Base-by-base conservation (phyloP, 2,888 invertebrate species). In the Automeris io region DNA sequence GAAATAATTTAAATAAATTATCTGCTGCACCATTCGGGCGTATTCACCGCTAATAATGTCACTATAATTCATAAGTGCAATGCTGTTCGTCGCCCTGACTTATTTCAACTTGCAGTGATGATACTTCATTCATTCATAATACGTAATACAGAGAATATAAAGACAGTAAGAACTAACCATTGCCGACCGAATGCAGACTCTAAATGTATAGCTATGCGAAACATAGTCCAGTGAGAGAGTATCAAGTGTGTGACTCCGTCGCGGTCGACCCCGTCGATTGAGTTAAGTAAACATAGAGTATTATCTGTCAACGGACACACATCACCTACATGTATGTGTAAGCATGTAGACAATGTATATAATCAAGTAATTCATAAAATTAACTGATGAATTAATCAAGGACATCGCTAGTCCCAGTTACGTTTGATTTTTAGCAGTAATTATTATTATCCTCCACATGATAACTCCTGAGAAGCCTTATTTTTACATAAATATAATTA, bases 221-320 rank as follows among this genome's bases (percentile, higher is more conserved):
- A 48, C 51, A 69, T 48, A 72, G 50, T 79, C 51, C 64, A 39
- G 41, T 49, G 60, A 49, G 40, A 45, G 43, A 38, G 46, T 48
- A 47, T 42, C 47, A 44, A 51, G 51, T 47, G 57, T 57, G 64
- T 61, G 60, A 56, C 54, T 63, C 59, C 63, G 64, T 61, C 57
- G 58, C 58, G 56, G 61, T 57, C 79, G 80, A 80, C 79, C 76
- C 80, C 78, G 73, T 60, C 78, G 76, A 72, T 78, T 72, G 79
- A 74, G 83, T 83, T 85, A 85, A 82, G 81, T 85, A 83, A 86
- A 86, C 83, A 86, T 73, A 57, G 76, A 80, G 80, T 80, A 85
- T 82, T 85, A 86, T 86, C 85, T 82, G 81, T 80, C 78, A 81
- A 82, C 85, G 81, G 77, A 72, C 81, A 80, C 79, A 73, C 78